Base-by-base conservation (phyloP, 2,888 invertebrate species). In the Liopterus haemorrhoidalis region DNA sequence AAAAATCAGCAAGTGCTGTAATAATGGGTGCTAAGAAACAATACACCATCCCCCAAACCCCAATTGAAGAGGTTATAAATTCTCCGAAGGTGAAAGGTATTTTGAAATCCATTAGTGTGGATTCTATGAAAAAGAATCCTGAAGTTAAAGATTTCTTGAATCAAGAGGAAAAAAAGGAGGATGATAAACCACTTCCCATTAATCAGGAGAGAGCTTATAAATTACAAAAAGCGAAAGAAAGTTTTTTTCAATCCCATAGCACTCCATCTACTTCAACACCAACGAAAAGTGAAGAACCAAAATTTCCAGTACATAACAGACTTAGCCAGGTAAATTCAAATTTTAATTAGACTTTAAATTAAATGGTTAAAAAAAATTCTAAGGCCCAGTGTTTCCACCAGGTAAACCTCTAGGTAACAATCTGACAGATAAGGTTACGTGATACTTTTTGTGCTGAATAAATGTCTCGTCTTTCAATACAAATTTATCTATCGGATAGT, bases 181-280 rank as follows among this genome's bases (percentile, higher is more conserved):
- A 65, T 4, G 54, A 58, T 5, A 65, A 61, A 37, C 58, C 59
- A 5, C 52, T 61, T 18, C 52, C 59, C 11, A 61, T 14, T 47
- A 61, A 61, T 32, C 71, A 60, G 55, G 67, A 66, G 53, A 72
- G 70, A 54, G 78, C 81, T 0, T 70, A 74, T n/a, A 78, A 76
- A 50, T 66, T 85, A 6, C 74, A 78, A 52, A 77, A 74, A 46
- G 86, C 87, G 1, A 81, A 83, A 57, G 84, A 86, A 54, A 79
- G 78, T 52, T 87, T 87, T 54, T 70, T 75, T 2, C 41, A 41
- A 37, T 37, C 28, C 16, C 12, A 19, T n/a, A 37, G 37, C 15
- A 14, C 37, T 11, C 20, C 36, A 25, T 8, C 19, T 4, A 15
- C 25, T 14, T 36, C 43, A 21, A 22, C 43, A 2, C 43, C 43